These are phyloP conservation scores for Sinocyclocheilus anshuiensis DNA, from an alignment of 2,113 vertebrate genomes.

Conservation along the genomic window DNA sequence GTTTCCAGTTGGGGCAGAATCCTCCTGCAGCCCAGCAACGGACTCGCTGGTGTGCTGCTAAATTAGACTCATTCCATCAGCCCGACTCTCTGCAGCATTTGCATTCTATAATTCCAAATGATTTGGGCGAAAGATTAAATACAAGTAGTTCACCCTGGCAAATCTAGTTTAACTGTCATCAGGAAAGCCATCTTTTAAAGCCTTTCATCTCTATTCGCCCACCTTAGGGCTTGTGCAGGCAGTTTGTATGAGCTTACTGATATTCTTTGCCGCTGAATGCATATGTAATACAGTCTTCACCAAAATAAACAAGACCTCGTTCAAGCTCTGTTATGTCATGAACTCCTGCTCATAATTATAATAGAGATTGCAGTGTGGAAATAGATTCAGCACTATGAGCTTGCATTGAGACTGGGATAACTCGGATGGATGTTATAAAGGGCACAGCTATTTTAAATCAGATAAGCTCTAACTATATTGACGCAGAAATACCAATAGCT, in stretches of 20 bases:
- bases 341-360: slow-evolving; percentile 18
- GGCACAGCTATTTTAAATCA: slow-evolving; percentile 16
- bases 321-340: slow-evolving; percentile 32
- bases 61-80: slow-evolving; percentile 42
- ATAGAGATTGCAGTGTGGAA: slow-evolving; percentile 12
- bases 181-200: neutral
- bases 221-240: slow-evolving; percentile 9
- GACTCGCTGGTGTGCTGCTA: slow-evolving; percentile 8
- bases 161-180: slow-evolving; percentile 42
- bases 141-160: slow-evolving; percentile 41
- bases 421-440: neutral
- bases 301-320: slow-evolving; percentile 16
- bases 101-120: slow-evolving; percentile 45
- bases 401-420: slow-evolving; percentile 17
- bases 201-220: neutral
- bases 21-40: slow-evolving; percentile 42
- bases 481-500: slow-evolving; percentile 12
- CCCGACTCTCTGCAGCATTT: slow-evolving; percentile 25
- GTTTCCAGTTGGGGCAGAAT: slow-evolving; percentile 43
- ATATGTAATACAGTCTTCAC: neutral
- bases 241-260: slow-evolving; percentile 4
- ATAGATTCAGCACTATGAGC: slow-evolving; percentile 5
- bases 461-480: slow-evolving; percentile 6
- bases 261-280: neutral
- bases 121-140: slow-evolving; percentile 45